Evolutionary conservation across 2,113 vertebrate genomes (phyloP).

Genomic region (Plectropomus leopardus): DNA sequence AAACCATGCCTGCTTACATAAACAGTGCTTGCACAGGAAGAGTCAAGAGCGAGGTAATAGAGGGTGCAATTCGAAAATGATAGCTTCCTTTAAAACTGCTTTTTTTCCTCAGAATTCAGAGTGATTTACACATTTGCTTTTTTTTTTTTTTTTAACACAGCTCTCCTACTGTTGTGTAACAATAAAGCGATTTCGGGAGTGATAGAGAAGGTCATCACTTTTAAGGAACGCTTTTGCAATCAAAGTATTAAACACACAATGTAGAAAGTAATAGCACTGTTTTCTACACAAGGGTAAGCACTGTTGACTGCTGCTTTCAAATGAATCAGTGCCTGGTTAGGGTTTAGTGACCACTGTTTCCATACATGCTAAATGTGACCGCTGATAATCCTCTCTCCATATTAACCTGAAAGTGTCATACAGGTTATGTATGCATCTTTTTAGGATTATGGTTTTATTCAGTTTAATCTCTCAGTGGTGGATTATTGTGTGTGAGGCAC

Average conservation of each 20-base stretch:
- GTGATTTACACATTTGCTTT: conserved; percentile 10
- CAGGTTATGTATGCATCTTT: conserved; percentile 29
- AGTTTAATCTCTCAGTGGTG: conserved; percentile 3
- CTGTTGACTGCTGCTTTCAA: not conserved
- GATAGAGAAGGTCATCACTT: not conserved
- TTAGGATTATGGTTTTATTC: conserved; percentile 36
- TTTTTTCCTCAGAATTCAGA: conserved; percentile 18
- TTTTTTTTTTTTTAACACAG: not conserved
- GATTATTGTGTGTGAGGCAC: conserved; percentile 24
- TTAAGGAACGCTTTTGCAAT: not conserved
- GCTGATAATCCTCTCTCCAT: conserved; percentile 10
- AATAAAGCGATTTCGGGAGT: not conserved
- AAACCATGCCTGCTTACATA: conserved; percentile 55
- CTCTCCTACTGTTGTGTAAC: not conserved
- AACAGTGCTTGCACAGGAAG: conserved; percentile 57
- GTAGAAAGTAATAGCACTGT: not conserved
- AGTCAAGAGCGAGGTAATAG: conserved; percentile 43
- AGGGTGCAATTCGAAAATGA: conserved; percentile 37
- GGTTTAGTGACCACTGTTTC: not conserved
- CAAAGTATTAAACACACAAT: not conserved
- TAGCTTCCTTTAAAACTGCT: conserved; percentile 24
- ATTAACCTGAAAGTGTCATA: conserved; percentile 39
- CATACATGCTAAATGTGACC: conserved; percentile 14
- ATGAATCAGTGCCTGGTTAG: not conserved
- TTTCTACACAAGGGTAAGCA: too few species aligned